Base-by-base conservation (phyloP, 2,113 vertebrate genomes). In the Larimichthys polyactis region DNA sequence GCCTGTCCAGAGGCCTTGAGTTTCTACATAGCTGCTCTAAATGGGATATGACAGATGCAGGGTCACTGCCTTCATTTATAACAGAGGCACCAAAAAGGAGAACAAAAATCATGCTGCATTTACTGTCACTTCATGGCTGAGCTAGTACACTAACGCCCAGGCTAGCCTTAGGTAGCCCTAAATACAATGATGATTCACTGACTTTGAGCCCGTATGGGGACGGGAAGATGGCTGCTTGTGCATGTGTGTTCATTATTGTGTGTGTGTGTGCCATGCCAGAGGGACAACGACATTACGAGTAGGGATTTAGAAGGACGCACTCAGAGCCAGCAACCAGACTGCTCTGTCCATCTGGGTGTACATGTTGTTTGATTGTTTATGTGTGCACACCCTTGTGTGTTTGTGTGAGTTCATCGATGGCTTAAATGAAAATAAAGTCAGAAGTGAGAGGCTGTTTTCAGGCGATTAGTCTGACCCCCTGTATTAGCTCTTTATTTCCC, bases 401-500 rank as follows among this genome's bases (percentile, higher is more conserved):
- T 36, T 71, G 32, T 70, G 70, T 66, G 69, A 17, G 55, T 79
- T 85, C 73, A 84, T 87, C n/a, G 11, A 40, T 71, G 71, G 67
- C 48, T 75, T 81, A 78, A 84, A 90, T 84, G 67, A 87, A 86
- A 89, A 84, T 74, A 84, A 87, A 88, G 75, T 58, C 48, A 83
- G 74, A 72, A 64, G 58, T 84, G 60, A 90, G 75, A 81, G 79
- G 81, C 78, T 71, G 74, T 87, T 91, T 85, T 81, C 83, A 80
- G 79, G 82, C 76, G 71, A 91, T 93, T 91, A 90, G 78, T 83
- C 82, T 92, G 80, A 90, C 90, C 90, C 36, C 29, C 29, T 80
- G 85, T 83, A 86, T 89, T 90, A 88, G 78, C 64, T 84, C 64
- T 77, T 91, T 92, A 93, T 94, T 94, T 94, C 90, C 92, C 93